Evolutionary conservation across 2,888 invertebrate species (phyloP).

Genomic region (Protophormia terraenovae): DNA sequence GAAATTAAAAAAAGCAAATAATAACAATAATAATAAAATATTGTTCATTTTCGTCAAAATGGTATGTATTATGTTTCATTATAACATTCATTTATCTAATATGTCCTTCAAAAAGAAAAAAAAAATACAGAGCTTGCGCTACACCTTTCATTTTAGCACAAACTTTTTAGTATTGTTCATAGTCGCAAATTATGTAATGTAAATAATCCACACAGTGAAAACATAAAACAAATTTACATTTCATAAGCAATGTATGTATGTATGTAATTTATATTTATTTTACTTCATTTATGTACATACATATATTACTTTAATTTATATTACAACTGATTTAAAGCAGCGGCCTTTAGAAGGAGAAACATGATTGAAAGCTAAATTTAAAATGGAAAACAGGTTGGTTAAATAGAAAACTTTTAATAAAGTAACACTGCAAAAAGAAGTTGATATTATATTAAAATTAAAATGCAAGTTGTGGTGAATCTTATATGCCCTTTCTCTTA

Average conservation of each 20-base stretch:
- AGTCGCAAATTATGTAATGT: not conserved
- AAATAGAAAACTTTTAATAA: conserved; percentile 5
- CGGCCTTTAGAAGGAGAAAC: conserved; percentile 30
- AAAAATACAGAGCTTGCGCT: not conserved
- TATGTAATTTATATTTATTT: not conserved
- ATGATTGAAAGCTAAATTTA: not conserved
- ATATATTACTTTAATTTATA: too few relatives aligned
- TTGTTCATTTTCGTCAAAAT: too few relatives aligned
- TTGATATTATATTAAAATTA: not conserved
- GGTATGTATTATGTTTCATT: too few relatives aligned
- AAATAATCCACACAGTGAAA: not conserved
- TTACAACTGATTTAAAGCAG: not conserved
- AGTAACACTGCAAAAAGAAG: conserved; percentile 52
- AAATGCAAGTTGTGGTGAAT: too few relatives aligned
- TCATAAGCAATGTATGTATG: not conserved
- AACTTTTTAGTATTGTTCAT: not conserved
- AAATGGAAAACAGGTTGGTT: conserved; percentile 1
- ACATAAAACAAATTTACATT: not conserved
- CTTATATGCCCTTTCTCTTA: too few relatives aligned
- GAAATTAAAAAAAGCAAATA: conserved; percentile 60
- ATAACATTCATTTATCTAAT: not conserved
- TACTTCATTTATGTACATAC: not conserved
- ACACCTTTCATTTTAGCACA: not conserved
- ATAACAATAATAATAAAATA: too few relatives aligned
- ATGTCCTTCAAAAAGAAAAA: not conserved